A percentile compares a stretch with the other conserved stretches of the same genome.
Conservation (phyloP, 2,888 invertebrate species). For the Dorcus parallelipipedus region DNA sequence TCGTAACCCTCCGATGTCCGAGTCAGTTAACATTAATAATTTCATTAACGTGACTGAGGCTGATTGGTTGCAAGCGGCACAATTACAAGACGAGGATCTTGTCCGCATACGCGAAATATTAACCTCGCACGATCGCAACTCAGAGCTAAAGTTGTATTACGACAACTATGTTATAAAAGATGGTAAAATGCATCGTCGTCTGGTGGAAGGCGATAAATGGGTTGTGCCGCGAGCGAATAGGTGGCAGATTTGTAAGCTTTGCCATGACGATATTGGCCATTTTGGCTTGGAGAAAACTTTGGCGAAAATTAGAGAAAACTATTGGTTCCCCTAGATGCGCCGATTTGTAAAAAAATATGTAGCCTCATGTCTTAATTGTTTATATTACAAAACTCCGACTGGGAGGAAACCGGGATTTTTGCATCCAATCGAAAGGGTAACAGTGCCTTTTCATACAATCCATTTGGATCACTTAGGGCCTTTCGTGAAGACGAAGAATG, state of each 20-base stretch:
- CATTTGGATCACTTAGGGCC: slow-evolving; percentile 45
- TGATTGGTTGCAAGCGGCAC: slow-evolving; percentile 29
- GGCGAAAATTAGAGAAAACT: slow-evolving; percentile 30
- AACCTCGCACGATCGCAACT: not conserved
- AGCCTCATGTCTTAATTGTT: slow-evolving; percentile 38
- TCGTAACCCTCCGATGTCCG: slow-evolving; percentile 20
- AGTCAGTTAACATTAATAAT: not conserved
- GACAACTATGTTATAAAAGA: slow-evolving; percentile 8
- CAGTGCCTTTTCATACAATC: slow-evolving; percentile 40
- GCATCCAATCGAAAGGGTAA: slow-evolving; percentile 40
- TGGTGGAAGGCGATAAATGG: slow-evolving; percentile 4
- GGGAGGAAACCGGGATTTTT: slow-evolving; percentile 35
- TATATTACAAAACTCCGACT: slow-evolving; percentile 35
- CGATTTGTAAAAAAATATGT: slow-evolving; percentile 41
- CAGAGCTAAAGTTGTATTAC: not conserved
- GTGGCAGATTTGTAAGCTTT: slow-evolving; percentile 17
- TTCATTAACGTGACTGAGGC: slow-evolving; percentile 36
- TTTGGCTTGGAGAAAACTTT: slow-evolving; percentile 36
- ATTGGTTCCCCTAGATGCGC: slow-evolving; percentile 42
- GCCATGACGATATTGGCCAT: slow-evolving; percentile 40
- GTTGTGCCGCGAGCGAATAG: slow-evolving; percentile 18
- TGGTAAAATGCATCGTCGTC: slow-evolving; percentile 3
- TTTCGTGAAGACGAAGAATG: slow-evolving; percentile 34
- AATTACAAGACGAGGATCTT: slow-evolving; percentile 10
- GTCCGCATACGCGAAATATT: not conserved